Percentiles rank a stretch among this genome's conserved stretches.
Evolutionary conservation across 2,797 vertebrate species (phyloP).

Genomic region (Myripristis jacobus): DNA sequence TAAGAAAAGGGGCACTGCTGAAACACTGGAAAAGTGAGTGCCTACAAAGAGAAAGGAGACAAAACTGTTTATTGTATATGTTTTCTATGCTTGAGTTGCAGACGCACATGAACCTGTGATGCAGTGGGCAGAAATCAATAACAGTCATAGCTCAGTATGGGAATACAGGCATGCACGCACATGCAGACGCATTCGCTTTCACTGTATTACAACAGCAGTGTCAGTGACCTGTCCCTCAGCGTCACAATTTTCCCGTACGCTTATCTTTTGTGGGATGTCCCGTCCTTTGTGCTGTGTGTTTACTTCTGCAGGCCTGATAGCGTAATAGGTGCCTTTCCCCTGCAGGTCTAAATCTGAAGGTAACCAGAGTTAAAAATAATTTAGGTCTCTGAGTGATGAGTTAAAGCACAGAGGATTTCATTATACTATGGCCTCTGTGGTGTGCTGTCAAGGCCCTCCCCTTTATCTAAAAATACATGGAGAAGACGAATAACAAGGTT

Average conservation of each 20-base stretch:
- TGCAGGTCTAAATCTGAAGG: slow-evolving; percentile 24
- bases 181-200: slow-evolving; percentile 14
- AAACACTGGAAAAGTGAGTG: background rate
- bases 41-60: background rate
- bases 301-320: slow-evolving; percentile 22
- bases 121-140: slow-evolving; percentile 35
- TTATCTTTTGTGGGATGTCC: slow-evolving; percentile 28
- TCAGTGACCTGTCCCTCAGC: slow-evolving; percentile 52
- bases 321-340: slow-evolving; percentile 8
- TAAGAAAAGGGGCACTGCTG: background rate
- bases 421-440: background rate
- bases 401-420: slow-evolving; percentile 24
- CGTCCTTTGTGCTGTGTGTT: slow-evolving; percentile 43
- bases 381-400: background rate
- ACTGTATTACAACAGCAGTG: slow-evolving; percentile 23
- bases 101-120: background rate
- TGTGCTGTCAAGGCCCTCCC: slow-evolving; percentile 10
- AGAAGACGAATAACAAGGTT: slow-evolving; percentile 76
- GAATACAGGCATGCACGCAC: slow-evolving; percentile 16
- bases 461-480: slow-evolving; percentile 60
- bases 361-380: slow-evolving; percentile 62
- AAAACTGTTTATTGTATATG: background rate
- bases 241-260: slow-evolving; percentile 19
- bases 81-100: background rate
- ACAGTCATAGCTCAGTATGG: slow-evolving; percentile 12